phyloP scores from a whole-genome alignment of 2,113 vertebrate species.

The Suncus etruscus region DNA sequence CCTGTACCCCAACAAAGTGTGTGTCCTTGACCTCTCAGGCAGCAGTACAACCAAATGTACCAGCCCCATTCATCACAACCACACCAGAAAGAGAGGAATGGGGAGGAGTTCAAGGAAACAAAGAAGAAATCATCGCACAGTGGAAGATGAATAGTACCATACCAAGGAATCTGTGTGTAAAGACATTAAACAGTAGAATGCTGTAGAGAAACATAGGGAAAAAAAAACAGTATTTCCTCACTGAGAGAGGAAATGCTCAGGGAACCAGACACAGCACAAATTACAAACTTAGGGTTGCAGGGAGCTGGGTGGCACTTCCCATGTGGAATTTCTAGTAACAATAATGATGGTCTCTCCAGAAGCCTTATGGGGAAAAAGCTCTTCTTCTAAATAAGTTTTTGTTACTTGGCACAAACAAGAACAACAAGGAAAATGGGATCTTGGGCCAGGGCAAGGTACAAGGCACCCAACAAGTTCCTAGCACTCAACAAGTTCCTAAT shows the following conservation, averaged over 20 bases:
- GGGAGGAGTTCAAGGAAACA: too few species aligned
- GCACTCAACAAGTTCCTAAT: too few species aligned
- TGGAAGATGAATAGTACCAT: neutral
- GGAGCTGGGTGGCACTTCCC: neutral
- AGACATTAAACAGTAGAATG: neutral
- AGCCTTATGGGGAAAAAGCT: neutral
- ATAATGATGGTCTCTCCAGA: neutral
- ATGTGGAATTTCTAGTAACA: conserved; percentile 13
- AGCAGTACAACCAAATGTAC: too few species aligned
- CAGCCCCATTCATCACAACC: too few species aligned
- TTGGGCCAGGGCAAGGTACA: neutral
- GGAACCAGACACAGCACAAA: neutral
- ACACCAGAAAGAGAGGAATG: too few species aligned
- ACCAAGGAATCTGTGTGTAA: neutral
- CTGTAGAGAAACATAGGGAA: neutral
- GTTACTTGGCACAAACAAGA: neutral
- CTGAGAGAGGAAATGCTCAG: neutral
- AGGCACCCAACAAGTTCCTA: neutral
- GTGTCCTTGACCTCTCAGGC: too few species aligned
- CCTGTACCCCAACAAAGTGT: too few species aligned
- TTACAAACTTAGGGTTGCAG: neutral
- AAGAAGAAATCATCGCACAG: neutral
- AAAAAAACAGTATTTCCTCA: neutral
- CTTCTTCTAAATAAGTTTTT: conserved; percentile 17
- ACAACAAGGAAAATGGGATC: neutral